Percentiles rank a stretch among this genome's conserved stretches.
These are phyloP conservation scores for Cryptus armator DNA, from an alignment of 2,888 invertebrate species.

Conservation along the genomic window DNA sequence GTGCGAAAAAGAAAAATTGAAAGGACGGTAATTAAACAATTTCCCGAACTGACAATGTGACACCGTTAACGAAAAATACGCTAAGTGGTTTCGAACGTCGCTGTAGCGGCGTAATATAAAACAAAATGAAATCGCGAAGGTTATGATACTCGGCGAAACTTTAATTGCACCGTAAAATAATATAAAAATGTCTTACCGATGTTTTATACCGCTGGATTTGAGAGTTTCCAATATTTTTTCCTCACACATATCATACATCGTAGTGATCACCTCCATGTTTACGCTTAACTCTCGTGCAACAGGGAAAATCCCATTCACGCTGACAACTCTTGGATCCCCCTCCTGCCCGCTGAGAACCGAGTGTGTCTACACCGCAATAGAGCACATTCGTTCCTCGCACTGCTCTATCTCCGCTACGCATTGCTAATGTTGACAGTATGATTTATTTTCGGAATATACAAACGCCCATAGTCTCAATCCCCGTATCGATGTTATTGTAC, in stretches of 20 bases:
- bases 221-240: constrained; percentile 76
- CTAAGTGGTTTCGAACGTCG: neutral
- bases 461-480: neutral
- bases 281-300: neutral
- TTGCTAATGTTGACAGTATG: constrained; percentile 10
- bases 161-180: neutral
- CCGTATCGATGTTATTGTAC: constrained; percentile 1
- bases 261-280: constrained; percentile 73
- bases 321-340: constrained; percentile 48
- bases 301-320: constrained; percentile 66
- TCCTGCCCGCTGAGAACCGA: constrained; percentile 1
- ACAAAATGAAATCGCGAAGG: constrained; percentile 66
- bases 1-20: neutral
- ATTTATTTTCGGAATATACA: constrained; percentile 52
- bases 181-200: constrained; percentile 76
- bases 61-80: neutral
- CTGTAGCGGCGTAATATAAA: constrained; percentile 28
- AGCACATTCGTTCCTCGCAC: neutral
- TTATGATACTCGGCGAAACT: constrained; percentile 65
- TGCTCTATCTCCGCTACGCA: constrained; percentile 17
- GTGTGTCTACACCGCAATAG: constrained; percentile 13
- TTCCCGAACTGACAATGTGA: neutral
- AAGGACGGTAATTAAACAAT: neutral
- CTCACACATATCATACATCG: constrained; percentile 73
- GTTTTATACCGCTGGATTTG: constrained; percentile 75